Base-by-base conservation (phyloP, 2,888 invertebrate species). In the Drosophila eohydei region DNA sequence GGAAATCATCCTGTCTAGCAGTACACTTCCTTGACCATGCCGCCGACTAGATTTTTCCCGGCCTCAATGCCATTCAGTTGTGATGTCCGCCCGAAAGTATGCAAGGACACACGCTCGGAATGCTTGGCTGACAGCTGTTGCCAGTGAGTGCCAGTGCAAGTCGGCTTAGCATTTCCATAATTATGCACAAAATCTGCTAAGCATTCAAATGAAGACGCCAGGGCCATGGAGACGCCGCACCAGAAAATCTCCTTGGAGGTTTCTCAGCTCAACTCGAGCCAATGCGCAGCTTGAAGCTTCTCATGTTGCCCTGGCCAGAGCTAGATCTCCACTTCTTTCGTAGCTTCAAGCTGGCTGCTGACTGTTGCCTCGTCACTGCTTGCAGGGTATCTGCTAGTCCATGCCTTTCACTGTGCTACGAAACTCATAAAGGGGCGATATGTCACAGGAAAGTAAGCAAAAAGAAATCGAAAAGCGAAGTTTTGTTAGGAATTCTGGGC, bases 401-500 rank as follows among this genome's bases (percentile, higher is more conserved):
- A 7, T 6, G 21, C 21, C 21, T 21, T 21, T 21, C 21, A 21
- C 1, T 21, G 1, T 28, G n/a, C n/a, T 16, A 41, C 32, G 30
- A 21, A 41, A 41, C 14, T n/a, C 11, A 54, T 54, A 38, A 54
- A n/a, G 28, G 11, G 11, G 2, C 54, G 28, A 38, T 9, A 46
- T 28, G 46, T 28, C 14, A 26, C 41, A 44, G 36, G 8, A 55
- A 16, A 4, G n/a, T 14, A 30, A 48, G 30, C 30, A n/a, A 30
- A 30, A 30, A 5, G 30, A 5, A 48, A 30, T 48, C 28, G 28
- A 48, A 48, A 48, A 8, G 28, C 28, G 3, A 48, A 48, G 28
- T 48, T 48, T 30, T 30, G 48, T 32, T 48, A 30, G 16, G 48
- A 50, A 32, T 32, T 50, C 48, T 16, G 41, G 16, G 16, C 16